phyloP scores from a whole-genome alignment of 2,113 vertebrate genomes.

The Hydrolagus affinis region DNA sequence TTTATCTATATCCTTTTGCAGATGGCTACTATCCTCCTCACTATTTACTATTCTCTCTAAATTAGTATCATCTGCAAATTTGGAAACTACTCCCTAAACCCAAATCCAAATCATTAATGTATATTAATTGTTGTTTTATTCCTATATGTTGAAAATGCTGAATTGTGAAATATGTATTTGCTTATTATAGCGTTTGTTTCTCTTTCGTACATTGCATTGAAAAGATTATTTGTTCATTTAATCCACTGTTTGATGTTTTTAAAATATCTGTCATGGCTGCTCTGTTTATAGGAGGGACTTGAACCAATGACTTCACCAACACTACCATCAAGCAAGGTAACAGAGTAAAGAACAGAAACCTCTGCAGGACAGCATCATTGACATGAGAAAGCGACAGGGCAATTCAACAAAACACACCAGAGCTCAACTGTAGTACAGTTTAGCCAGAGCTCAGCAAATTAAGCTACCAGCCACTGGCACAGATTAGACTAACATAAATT shows the following conservation, averaged over 20 bases:
- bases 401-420: not conserved
- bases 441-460: not conserved
- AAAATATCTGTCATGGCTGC: not conserved
- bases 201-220: no score
- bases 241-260: not conserved
- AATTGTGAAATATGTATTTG: no score
- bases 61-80: no score
- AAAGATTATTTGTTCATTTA: not conserved
- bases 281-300: slow-evolving; percentile 30
- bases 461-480: not conserved
- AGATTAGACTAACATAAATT: not conserved
- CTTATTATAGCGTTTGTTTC: no score
- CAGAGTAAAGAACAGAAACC: not conserved
- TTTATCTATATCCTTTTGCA: no score
- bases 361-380: not conserved
- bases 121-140: no score
- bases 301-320: slow-evolving; percentile 28
- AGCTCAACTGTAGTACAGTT: not conserved
- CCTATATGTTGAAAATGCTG: no score
- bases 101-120: no score
- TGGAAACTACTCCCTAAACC: no score
- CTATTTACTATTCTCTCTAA: no score
- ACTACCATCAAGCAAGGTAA: slow-evolving; percentile 28
- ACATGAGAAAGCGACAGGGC: not conserved
- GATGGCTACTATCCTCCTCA: no score